Evolutionary conservation across 2,113 vertebrate genomes (phyloP), one percentile per base, ranked within the genome.

Genomic region (Aspiorhynchus laticeps): DNA sequence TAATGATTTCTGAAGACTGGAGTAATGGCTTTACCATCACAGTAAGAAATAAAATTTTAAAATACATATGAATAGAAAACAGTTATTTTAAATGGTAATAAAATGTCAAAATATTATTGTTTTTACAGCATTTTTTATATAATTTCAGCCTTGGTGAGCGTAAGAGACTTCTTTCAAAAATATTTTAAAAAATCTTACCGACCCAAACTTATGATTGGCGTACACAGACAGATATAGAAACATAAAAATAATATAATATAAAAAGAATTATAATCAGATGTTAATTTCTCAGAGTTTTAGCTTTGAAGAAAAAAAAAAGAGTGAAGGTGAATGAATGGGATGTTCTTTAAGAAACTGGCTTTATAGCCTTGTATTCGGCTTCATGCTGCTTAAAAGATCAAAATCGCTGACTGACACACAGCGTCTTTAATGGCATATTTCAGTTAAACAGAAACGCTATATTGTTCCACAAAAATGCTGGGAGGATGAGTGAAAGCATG

Each of bases 401-500:
- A 51, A 69, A 33, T n/a, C 26, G 26, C 36, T 26, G 36, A 41
- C 7, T 19, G 80, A 65, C 41, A 14, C 28, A 51, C 31, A 33
- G 26, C 7, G 10, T 53, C 28, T 67, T 51, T 24, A 63, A 48
- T 71, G 28, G 4, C 38, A 33, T 36, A 46, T 51, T 36, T 33
- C 11, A 33, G 63, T 71, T 83, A 83, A 69, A 83, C 26, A 83
- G 10, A 83, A 69, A 69, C 9, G 7, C 6, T 69, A 7, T 33
- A 83, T 71, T 83, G 63, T 83, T 82, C 38, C 38, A 67, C 9
- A n/a, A 69, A 48, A n/a, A 15, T 17, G 15, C 21, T 46, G 26
- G 11, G 11, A 21, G 43, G 61, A 67, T 2, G 41, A 67, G 61
- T 82, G 38, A 82, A 82, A 24, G 7, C 26, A 14, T 74, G 67